Base-by-base conservation (phyloP, 2,113 vertebrate species). In the Australoheros scitulus region DNA sequence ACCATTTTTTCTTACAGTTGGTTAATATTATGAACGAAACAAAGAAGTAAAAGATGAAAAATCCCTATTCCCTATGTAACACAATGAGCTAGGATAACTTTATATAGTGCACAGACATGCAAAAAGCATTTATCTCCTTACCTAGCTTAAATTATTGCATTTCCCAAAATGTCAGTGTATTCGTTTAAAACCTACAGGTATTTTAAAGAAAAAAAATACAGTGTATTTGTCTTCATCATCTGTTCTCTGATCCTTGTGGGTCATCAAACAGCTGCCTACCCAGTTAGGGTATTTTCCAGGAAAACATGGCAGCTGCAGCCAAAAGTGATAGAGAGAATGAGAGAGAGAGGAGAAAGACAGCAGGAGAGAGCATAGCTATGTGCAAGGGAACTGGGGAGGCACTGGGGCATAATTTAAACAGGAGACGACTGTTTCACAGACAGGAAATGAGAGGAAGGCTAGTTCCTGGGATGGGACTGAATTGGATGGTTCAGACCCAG, bases 371-470 rank as follows among this genome's bases (percentile, higher is more conserved):
- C 11, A 77, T 85, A 96, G 96, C 96, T 94, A 95, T 95, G 87
- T 87, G 89, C 90, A 86, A 76, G 81, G 85, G 80, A 93, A 90
- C 81, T 82, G 58, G 47, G 89, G 91, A 92, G 91, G 86, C 86
- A 86, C 84, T 96, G 96, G 96, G 95, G 96, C 94, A 93, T 99
- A 98, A 99, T 98, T 99, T 96, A 97, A 98, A 98, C 97, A 99
- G 97, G 97, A 97, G 97, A 98, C 97, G 96, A 95, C 96, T 96
- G 94, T 95, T 95, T 95, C 92, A 94, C 97, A 98, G 97, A 97
- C 97, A 99, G 98, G 98, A 99, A 99, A 99, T 97, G 97, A 99
- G 97, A 96, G 95, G 96, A 97, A 96, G 96, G 96, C 96, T 94
- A 96, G 96, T 97, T 97, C 97, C 97, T 97, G 97, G 96, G 96